These are phyloP conservation scores for Ramazzottius varieornatus DNA, from an alignment of 2,888 invertebrate species.

Conservation along the genomic window DNA sequence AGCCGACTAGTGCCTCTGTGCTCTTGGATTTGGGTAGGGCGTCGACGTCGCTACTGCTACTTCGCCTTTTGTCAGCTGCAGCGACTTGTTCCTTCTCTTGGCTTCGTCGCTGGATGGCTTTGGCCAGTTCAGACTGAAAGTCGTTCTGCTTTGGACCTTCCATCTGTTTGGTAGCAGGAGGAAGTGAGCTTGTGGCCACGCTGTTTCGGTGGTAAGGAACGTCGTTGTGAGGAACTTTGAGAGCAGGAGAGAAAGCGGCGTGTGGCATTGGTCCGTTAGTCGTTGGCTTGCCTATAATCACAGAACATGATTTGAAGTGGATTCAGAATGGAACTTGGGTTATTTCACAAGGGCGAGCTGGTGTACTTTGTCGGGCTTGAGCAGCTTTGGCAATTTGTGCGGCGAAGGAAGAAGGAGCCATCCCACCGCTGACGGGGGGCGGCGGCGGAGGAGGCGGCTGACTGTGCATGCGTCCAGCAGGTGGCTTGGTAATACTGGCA, in stretches of 20 bases:
- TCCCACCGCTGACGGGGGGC: neutral
- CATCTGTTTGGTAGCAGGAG: too few species aligned
- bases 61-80: neutral
- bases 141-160: neutral
- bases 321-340: too few species aligned
- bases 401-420: neutral
- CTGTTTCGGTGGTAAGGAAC: neutral
- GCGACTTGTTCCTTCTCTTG: neutral
- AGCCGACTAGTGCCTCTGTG: neutral
- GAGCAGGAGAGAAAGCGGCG: neutral
- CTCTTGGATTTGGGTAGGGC: neutral
- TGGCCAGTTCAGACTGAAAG: neutral
- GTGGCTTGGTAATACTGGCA: neutral
- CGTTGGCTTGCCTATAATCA: neutral
- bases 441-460: neutral
- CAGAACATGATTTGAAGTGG: too few species aligned
- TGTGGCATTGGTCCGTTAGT: neutral
- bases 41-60: neutral
- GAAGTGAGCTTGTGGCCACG: neutral
- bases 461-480: neutral
- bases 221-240: neutral
- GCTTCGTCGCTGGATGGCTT: neutral
- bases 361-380: neutral
- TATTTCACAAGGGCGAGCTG: too few species aligned
- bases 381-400: neutral